Conservation (phyloP, 2,888 invertebrate species). For the Xestia c-nigrum region DNA sequence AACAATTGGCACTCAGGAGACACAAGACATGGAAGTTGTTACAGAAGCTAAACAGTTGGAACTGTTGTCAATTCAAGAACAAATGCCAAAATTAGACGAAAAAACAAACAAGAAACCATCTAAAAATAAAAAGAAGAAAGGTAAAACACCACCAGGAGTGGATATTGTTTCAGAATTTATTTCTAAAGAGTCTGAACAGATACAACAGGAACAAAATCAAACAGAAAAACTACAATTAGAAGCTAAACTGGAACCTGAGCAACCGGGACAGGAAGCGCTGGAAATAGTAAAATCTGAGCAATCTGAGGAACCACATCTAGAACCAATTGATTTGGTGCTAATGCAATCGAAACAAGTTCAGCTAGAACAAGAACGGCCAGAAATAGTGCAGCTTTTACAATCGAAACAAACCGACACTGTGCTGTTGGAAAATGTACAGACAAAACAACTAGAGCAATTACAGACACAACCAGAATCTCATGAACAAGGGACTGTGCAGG, state of each 20-base stretch:
- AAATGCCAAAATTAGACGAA: conserved; percentile 14
- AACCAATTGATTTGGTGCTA: conserved; percentile 1
- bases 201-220: conserved; percentile 8
- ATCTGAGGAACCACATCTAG: not conserved
- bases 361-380: not conserved
- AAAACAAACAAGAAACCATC: conserved; percentile 28
- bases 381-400: not conserved
- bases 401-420: conserved; percentile 4
- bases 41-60: conserved; percentile 18
- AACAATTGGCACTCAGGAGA: not conserved
- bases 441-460: not conserved
- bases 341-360: not conserved
- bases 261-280: not conserved
- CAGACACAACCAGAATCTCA: conserved; percentile 11
- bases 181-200: conserved; percentile 35
- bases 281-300: not conserved
- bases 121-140: conserved; percentile 63
- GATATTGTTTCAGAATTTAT: conserved; percentile 41
- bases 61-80: conserved; percentile 17
- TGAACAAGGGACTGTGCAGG: not conserved
- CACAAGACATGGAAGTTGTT: not conserved
- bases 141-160: conserved; percentile 25
- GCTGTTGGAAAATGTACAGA: not conserved
- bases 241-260: not conserved
- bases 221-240: conserved; percentile 4